Evolutionary conservation across 2,797 vertebrate species (phyloP), one percentile per base, ranked within the genome.

Genomic region (Astyanax mexicanus): DNA sequence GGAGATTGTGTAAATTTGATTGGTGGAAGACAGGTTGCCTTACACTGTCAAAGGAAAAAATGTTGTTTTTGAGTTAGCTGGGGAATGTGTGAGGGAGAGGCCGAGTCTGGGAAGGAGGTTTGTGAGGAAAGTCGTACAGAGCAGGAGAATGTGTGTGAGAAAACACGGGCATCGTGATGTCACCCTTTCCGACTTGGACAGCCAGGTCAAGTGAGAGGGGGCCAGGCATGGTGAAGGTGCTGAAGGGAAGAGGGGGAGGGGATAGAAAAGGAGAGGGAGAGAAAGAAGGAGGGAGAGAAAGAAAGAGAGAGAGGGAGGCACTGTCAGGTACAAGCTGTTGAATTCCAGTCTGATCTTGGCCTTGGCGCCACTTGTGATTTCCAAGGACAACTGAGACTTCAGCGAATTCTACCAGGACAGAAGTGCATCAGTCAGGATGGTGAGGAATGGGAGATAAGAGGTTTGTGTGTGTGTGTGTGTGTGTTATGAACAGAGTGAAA

Each of bases 271-370:
- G 42, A 35, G 51, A 38, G 51, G 29, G 57, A 21, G 66, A 8
- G 4, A 21, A 49, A 12, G 69, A 3, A 6, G 21, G 21, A 4
- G 67, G 6, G 40, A 19, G 54, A 51, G 42, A 37, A 57, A 40
- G 23, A 17, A 19, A 35, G 45, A 19, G 25, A 29, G 49, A 3
- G 49, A 19, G 45, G 7, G 75, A 80, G 79, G 77, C 54, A 80
- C 74, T 62, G 44, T 76, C 80, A 66, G 82, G 84, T 76, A 85
- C 84, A 72, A 66, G 38, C 70, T 40, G 69, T 52, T 47, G 35
- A 86, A 88, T 86, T 89, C 86, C 78, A 60, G 49, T 67, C 49
- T 42, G 61, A 51, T 49, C 27, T 72, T 66, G 29, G n/a, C 44
- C 47, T 78, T 62, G 37, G 47, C 17, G 40, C 29, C 32, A 23